Conservation (phyloP, 2,113 vertebrate genomes). For the Nicator chloris region DNA sequence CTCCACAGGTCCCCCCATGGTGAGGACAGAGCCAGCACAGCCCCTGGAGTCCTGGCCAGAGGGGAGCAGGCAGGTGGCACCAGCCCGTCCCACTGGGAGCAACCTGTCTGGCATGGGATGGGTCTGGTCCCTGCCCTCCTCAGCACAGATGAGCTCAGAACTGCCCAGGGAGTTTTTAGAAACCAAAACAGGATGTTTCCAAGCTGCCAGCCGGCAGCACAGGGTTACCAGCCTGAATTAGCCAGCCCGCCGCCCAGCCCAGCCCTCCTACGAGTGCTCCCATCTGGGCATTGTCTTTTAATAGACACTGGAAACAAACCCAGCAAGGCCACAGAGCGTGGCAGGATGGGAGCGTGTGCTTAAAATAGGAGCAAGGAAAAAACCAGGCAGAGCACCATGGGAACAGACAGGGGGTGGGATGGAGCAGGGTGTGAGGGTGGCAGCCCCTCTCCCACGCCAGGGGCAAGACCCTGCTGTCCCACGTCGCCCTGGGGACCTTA, state of each 20-base stretch:
- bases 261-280: conserved; percentile 43
- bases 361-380: conserved; percentile 63
- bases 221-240: conserved; percentile 40
- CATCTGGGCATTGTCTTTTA: conserved; percentile 72
- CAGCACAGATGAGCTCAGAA: conserved; percentile 11
- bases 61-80: neutral
- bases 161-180: conserved; percentile 26
- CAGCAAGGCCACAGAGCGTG: conserved; percentile 21
- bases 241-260: conserved; percentile 16
- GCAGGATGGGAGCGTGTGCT: neutral
- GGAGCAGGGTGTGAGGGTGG: accelerated
- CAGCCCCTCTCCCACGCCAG: accelerated
- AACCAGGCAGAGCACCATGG: neutral
- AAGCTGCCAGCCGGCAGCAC: neutral
- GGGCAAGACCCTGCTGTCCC: neutral
- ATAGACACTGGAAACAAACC: conserved; percentile 70
- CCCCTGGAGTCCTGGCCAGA: accelerated
- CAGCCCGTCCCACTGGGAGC: neutral
- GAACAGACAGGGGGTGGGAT: neutral
- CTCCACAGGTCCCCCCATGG: neutral
- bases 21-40: accelerated
- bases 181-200: conserved; percentile 58
- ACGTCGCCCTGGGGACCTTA: accelerated
- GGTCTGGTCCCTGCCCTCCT: neutral
- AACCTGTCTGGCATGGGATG: neutral